Percentiles rank a stretch among this genome's conserved stretches.
phyloP scores from a whole-genome alignment of 2,888 invertebrate species.

The Dorcus hopei region DNA sequence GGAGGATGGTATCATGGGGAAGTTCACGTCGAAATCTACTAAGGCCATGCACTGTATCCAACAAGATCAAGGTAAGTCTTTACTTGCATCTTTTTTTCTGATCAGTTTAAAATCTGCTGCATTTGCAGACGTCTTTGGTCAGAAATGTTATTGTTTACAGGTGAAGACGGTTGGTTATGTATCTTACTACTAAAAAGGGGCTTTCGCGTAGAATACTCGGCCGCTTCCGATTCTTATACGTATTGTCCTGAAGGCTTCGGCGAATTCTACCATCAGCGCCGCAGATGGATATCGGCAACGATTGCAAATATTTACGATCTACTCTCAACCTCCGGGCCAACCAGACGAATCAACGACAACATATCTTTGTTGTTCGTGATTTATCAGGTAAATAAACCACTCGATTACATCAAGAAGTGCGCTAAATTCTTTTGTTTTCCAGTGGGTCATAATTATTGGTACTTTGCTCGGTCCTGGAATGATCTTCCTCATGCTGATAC shows the following conservation, averaged over 20 bases:
- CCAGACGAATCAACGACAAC: constrained; percentile 81
- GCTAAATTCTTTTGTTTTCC: constrained; percentile 53
- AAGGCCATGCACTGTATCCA: constrained; percentile 85
- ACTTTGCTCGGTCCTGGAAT: constrained; percentile 80
- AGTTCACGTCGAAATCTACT: constrained; percentile 74
- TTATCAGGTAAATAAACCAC: constrained; percentile 57
- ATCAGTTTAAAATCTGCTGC: too few relatives aligned
- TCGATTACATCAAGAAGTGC: neutral
- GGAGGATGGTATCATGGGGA: constrained; percentile 87
- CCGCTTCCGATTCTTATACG: constrained; percentile 92
- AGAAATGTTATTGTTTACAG: constrained; percentile 41
- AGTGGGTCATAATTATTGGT: constrained; percentile 66
- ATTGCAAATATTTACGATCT: constrained; percentile 93
- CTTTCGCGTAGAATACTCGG: constrained; percentile 90
- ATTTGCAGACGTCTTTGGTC: neutral
- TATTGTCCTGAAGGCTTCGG: constrained; percentile 90
- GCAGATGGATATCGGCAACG: constrained; percentile 95
- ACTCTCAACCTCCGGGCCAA: constrained; percentile 71
- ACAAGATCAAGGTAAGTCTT: constrained; percentile 74
- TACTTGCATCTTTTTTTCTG: too few relatives aligned
- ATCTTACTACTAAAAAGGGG: constrained; percentile 88
- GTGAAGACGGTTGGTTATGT: constrained; percentile 96
- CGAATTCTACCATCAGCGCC: constrained; percentile 91
- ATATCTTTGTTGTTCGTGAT: constrained; percentile 78
- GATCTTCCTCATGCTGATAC: constrained; percentile 79